Conservation (phyloP, 2,113 vertebrate species). For the Raphicerus campestris region DNA sequence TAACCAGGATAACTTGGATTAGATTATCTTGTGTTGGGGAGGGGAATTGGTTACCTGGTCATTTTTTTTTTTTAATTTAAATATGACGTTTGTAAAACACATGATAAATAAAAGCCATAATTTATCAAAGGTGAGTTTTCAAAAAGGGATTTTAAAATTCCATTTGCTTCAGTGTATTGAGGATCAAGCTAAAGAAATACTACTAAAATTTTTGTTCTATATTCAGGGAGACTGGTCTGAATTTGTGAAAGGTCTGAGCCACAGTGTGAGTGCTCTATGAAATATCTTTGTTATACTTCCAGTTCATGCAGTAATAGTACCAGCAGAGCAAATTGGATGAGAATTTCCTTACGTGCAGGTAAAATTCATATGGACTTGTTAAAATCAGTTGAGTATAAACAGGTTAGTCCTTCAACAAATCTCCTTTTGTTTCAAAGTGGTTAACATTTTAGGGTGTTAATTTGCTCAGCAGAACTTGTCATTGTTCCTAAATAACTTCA, state of each 20-base stretch:
- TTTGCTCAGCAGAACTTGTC: not conserved
- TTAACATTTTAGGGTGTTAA: not conserved
- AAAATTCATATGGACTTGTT: not conserved
- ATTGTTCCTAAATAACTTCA: not conserved
- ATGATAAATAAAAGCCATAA: not conserved
- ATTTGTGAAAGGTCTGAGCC: not conserved
- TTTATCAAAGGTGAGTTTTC: not conserved
- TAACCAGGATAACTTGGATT: not conserved
- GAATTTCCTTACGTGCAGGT: not conserved
- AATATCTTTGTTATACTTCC: not conserved
- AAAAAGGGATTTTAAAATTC: not conserved
- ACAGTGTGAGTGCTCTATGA: not conserved
- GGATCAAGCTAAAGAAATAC: not conserved
- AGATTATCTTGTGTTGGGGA: not conserved
- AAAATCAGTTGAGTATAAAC: not conserved
- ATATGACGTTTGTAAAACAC: not conserved
- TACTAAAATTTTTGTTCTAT: not conserved
- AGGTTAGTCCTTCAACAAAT: not conserved
- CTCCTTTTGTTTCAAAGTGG: constrained; percentile 2
- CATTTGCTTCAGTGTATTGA: not conserved
- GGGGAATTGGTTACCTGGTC: not conserved
- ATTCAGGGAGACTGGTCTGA: not conserved
- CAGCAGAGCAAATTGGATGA: not conserved
- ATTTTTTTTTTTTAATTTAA: not conserved
- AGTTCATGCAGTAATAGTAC: not conserved